Evolutionary conservation across 2,888 invertebrate genomes (phyloP).

Genomic region (Scaptomyza caliginosa): DNA sequence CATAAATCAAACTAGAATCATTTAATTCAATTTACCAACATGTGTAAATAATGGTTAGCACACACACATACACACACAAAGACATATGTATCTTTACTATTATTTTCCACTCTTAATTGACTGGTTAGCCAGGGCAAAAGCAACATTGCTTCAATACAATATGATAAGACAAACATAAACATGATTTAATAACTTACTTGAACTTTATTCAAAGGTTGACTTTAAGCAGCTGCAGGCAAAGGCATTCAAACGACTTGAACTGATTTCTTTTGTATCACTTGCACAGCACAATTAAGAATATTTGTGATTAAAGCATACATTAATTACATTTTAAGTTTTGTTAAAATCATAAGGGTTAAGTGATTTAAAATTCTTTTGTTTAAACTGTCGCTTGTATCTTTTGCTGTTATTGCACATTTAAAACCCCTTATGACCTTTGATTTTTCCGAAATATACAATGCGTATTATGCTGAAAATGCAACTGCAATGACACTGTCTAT

Average conservation of each 20-base stretch:
- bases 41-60: slow-evolving; percentile 53
- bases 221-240: slow-evolving; percentile 8
- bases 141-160: neutral
- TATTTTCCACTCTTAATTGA: slow-evolving; percentile 42
- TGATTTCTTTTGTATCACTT: neutral
- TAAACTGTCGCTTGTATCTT: too few species aligned
- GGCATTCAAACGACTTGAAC: neutral
- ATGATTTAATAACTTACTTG: slow-evolving; percentile 52
- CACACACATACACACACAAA: neutral
- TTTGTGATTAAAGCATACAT: too few species aligned
- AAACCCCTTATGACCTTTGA: slow-evolving; percentile 1
- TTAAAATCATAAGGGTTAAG: too few species aligned
- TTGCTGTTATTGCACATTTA: neutral
- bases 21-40: slow-evolving; percentile 57
- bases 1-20: slow-evolving; percentile 44
- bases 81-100: slow-evolving; percentile 3
- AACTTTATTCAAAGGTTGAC: slow-evolving; percentile 15
- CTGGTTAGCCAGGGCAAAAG: slow-evolving; percentile 6
- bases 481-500: slow-evolving; percentile 9
- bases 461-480: slow-evolving; percentile 5
- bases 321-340: too few species aligned
- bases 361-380: too few species aligned
- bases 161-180: slow-evolving; percentile 38
- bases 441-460: neutral
- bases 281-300: too few species aligned